Evolutionary conservation across 2,888 invertebrate species (phyloP).

Genomic region (Ennomos fuscantarius): DNA sequence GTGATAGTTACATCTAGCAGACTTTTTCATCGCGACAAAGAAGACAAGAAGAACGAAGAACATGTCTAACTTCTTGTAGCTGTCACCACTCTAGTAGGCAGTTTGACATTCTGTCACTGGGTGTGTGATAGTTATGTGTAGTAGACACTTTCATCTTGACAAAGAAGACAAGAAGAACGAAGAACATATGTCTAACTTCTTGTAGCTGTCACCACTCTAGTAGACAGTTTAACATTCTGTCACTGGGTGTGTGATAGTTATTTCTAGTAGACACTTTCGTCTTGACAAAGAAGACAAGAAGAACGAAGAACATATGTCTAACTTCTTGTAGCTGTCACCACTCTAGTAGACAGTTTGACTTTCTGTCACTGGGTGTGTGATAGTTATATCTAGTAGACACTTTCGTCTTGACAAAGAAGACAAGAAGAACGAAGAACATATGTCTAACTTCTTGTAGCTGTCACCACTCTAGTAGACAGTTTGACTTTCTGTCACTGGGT

Average conservation of each 20-base stretch:
- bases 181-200: constrained; percentile 5
- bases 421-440: background rate
- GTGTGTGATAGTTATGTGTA: constrained; percentile 30
- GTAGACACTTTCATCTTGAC: constrained; percentile 11
- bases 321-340: constrained; percentile 18
- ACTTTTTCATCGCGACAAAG: constrained; percentile 1
- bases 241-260: constrained; percentile 38
- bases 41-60: background rate
- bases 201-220: constrained; percentile 22
- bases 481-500: constrained; percentile 37
- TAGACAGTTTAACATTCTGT: constrained; percentile 29
- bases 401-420: constrained; percentile 1
- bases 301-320: constrained; percentile 2
- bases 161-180: background rate
- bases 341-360: constrained; percentile 24
- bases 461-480: constrained; percentile 28
- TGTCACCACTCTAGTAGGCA: constrained; percentile 25
- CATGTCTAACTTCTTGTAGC: constrained; percentile 10
- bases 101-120: constrained; percentile 35
- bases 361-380: constrained; percentile 39
- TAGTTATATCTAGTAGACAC: constrained; percentile 21
- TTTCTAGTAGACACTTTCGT: constrained; percentile 13
- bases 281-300: background rate
- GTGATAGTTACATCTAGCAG: constrained; percentile 11
- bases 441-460: too few relatives aligned